Evolutionary conservation across 1,140 invertebrate genomes (phyloP).

Genomic region (Temnothorax curvispinosus): DNA sequence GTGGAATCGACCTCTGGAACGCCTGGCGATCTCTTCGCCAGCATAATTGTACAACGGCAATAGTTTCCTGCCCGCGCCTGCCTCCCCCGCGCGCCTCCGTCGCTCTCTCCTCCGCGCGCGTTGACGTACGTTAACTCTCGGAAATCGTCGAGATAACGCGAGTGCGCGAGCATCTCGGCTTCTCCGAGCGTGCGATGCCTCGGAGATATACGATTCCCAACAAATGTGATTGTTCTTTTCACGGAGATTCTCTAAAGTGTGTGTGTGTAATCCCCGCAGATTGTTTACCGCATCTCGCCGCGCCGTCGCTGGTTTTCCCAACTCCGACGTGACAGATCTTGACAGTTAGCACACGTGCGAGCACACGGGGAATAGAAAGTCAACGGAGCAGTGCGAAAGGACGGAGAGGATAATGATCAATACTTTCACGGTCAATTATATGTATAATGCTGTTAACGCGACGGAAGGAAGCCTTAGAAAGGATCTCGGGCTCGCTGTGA

Average conservation of each 20-base stretch:
- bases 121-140: neutral
- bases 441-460: conserved; percentile 71
- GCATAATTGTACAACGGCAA: conserved; percentile 41
- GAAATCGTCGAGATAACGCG: neutral
- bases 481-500: conserved; percentile 2
- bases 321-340: too few relatives aligned
- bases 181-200: neutral
- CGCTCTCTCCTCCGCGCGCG: neutral
- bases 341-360: neutral
- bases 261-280: conserved; percentile 37
- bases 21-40: neutral
- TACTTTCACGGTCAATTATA: conserved; percentile 74
- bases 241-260: neutral
- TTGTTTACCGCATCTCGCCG: neutral
- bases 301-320: neutral
- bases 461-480: conserved; percentile 74
- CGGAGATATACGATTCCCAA: neutral
- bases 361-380: neutral
- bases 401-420: conserved; percentile 71
- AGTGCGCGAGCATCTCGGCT: neutral
- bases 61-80: conserved; percentile 17
- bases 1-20: conserved; percentile 11
- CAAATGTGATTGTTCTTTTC: too few relatives aligned
- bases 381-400: neutral
- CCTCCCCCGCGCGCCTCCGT: neutral